phyloP scores from a whole-genome alignment of 2,797 vertebrate species.

The Novumbra hubbsi region DNA sequence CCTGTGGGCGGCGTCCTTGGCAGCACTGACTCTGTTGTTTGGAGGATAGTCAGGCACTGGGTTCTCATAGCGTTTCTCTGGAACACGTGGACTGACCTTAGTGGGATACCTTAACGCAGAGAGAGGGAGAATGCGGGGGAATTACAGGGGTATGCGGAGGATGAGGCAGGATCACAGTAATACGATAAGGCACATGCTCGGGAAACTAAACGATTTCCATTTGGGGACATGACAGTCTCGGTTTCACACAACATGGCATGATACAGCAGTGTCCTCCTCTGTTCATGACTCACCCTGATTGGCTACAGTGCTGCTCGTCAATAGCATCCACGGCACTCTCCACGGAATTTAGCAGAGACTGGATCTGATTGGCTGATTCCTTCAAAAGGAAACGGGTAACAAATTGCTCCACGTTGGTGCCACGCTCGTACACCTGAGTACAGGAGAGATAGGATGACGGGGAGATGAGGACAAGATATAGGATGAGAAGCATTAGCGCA shows the following conservation, averaged over 20 bases:
- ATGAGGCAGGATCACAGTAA: not conserved
- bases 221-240: slow-evolving; percentile 29
- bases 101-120: slow-evolving; percentile 73
- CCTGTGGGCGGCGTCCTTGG: slow-evolving; percentile 76
- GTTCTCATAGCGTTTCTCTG: slow-evolving; percentile 77
- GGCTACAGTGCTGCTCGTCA: slow-evolving; percentile 87
- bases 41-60: slow-evolving; percentile 76
- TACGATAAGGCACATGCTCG: not conserved
- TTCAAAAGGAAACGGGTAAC: slow-evolving; percentile 96
- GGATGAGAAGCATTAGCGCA: not conserved
- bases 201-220: slow-evolving; percentile 30
- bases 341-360: slow-evolving; percentile 93
- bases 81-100: slow-evolving; percentile 69
- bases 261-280: slow-evolving; percentile 19
- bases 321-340: slow-evolving; percentile 96
- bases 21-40: slow-evolving; percentile 74
- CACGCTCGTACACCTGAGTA: slow-evolving; percentile 88
- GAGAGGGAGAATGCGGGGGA: slow-evolving; percentile 15
- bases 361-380: slow-evolving; percentile 95
- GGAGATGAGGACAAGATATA: not conserved
- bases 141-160: too few relatives aligned
- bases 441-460: not conserved
- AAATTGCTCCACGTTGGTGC: slow-evolving; percentile 93
- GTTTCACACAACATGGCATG: slow-evolving; percentile 24
- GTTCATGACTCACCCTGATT: slow-evolving; percentile 65